Evolutionary conservation across 2,113 vertebrate genomes (phyloP), one percentile per base, ranked within the genome.

Genomic region (Arvicanthis niloticus): DNA sequence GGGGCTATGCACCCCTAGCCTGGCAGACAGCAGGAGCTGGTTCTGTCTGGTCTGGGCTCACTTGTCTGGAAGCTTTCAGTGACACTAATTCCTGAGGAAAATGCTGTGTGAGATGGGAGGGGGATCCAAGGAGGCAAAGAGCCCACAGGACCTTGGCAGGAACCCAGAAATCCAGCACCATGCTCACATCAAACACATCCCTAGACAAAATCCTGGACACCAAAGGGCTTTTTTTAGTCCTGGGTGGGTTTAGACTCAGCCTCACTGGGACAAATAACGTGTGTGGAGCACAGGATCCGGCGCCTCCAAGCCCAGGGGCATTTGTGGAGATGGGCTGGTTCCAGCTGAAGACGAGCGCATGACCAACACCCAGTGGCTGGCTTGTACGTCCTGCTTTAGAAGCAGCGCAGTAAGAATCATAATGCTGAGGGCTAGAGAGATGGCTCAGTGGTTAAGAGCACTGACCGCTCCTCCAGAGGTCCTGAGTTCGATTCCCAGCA

Each of bases 241-340:
- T 19, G 5, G 24, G 15, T 37, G 4, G 0, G 48, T 12, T 82
- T 91, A 56, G 70, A n/a, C 17, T 9, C 56, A 42, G n/a, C 24
- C 76, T 89, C 19, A 0, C 86, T 34, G 37, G 76, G 22, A 68
- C 76, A 17, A 37, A 65, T 21, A 53, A n/a, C 24, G 3, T 26
- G 62, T 19, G 10, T 0, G 0, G 67, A 31, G 9, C 10, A 0
- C 22, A 56, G 34, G 37, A 92, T 40, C 70, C 0, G 1, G 15
- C 12, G 62, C 91, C 15, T 51, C 65, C 0, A 0, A 40, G 12
- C 16, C 21, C n/a, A 51, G 0, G 19, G 21, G 26, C 9, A 1
- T 67, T 40, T 48, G 34, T 5, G 65, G 80, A 82, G 42, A 8
- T 3, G 7, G 19, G 12, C 92, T n/a, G 62, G 42, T 65, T 45